Evolutionary conservation across 2,113 vertebrate species (phyloP).

Genomic region (Colaptes auratus): DNA sequence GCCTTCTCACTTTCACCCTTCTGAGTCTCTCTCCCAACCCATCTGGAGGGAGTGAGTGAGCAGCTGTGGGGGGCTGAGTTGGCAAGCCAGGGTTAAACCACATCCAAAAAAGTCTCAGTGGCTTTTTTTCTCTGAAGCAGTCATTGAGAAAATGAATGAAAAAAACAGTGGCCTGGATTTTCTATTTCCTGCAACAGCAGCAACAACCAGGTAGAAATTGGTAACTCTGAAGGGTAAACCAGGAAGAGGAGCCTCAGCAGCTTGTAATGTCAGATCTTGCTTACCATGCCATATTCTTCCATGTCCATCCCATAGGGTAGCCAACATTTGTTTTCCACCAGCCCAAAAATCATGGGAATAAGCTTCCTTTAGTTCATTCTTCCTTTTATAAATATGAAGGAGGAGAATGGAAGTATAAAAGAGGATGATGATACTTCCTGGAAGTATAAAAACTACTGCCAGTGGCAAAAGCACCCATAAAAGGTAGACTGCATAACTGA

Average conservation of each 20-base stretch:
- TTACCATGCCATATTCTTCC: conserved; percentile 97
- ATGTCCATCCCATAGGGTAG: conserved; percentile 92
- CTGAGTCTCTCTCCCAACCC: neutral
- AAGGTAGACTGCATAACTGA: conserved; percentile 89
- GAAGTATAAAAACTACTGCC: conserved; percentile 84
- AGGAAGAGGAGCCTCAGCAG: neutral
- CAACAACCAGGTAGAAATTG: neutral
- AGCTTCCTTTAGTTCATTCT: conserved; percentile 91
- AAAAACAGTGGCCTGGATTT: neutral
- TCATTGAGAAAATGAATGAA: neutral
- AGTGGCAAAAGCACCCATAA: conserved; percentile 94
- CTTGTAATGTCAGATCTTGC: neutral
- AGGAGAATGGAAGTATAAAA: conserved; percentile 91
- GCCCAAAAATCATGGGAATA: conserved; percentile 92
- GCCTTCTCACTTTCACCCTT: no score
- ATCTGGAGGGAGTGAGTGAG: neutral
- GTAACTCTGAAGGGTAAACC: neutral
- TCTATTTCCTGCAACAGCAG: neutral
- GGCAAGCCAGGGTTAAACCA: neutral
- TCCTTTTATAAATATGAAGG: conserved; percentile 94
- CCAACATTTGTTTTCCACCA: conserved; percentile 88
- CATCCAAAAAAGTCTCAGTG: neutral
- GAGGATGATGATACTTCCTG: conserved; percentile 81
- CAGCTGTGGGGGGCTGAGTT: neutral
- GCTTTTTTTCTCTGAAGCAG: neutral